A percentile compares a stretch with the other conserved stretches of the same genome.
phyloP scores from a whole-genome alignment of 2,888 invertebrate genomes.

The Drosophila vallismaia region DNA sequence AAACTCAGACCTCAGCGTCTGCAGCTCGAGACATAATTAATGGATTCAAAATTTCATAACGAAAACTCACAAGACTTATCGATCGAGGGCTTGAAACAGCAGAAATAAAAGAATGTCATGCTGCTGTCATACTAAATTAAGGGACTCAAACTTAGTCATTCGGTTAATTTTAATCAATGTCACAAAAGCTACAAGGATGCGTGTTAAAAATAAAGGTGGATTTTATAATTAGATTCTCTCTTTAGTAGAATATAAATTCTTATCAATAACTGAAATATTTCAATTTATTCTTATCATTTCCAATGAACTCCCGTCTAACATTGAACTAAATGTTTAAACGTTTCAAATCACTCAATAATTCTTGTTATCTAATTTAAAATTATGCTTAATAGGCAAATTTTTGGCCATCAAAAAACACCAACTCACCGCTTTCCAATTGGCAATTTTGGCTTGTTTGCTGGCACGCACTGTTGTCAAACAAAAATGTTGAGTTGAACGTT shows the following conservation, averaged over 20 bases:
- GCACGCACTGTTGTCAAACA: slow-evolving; percentile 21
- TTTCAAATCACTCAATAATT: too few species aligned
- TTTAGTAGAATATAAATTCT: too few species aligned
- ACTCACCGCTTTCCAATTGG: slow-evolving; percentile 10
- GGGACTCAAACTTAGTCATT: slow-evolving; percentile 1
- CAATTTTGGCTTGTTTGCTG: background rate
- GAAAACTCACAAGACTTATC: slow-evolving; percentile 60
- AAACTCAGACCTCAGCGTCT: slow-evolving; percentile 11
- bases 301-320: too few species aligned
- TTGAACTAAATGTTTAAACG: too few species aligned
- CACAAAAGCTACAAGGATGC: background rate
- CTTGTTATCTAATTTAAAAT: too few species aligned
- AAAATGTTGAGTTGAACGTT: background rate
- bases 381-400: background rate
- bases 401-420: background rate
- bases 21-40: slow-evolving; percentile 58
- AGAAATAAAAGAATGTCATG: slow-evolving; percentile 25
- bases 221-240: background rate
- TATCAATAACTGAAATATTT: too few species aligned
- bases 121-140: slow-evolving; percentile 17
- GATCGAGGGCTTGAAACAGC: slow-evolving; percentile 43
- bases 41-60: slow-evolving; percentile 65
- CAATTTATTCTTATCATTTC: too few species aligned
- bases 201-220: background rate
- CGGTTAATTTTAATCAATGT: background rate